Evolutionary conservation across 2,888 invertebrate species (phyloP).

Genomic region (Diplolepis rosae): DNA sequence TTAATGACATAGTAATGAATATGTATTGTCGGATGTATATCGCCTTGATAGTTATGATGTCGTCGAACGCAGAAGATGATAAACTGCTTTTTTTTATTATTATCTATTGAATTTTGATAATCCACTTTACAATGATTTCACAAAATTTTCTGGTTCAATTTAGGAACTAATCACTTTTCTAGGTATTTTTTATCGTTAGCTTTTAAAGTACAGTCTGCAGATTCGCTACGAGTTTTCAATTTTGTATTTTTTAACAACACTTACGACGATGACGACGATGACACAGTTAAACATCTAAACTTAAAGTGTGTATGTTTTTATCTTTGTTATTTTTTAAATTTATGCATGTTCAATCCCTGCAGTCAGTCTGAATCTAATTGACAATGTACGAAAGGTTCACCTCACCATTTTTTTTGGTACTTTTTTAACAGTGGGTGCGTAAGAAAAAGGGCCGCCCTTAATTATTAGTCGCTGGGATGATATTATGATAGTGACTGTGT

Average conservation of each 20-base stretch:
- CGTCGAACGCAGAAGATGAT: slow-evolving; percentile 22
- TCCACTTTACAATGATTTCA: neutral
- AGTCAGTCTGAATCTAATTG: slow-evolving; percentile 74
- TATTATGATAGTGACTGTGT: slow-evolving; percentile 8
- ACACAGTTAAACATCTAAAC: slow-evolving; percentile 63
- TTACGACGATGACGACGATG: slow-evolving; percentile 54
- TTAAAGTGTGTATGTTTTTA: slow-evolving; percentile 60
- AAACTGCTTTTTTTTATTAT: neutral
- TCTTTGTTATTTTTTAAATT: slow-evolving; percentile 40
- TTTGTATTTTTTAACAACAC: slow-evolving; percentile 40
- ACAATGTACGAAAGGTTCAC: slow-evolving; percentile 70
- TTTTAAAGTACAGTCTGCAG: slow-evolving; percentile 28
- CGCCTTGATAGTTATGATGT: slow-evolving; percentile 21
- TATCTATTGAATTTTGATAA: neutral
- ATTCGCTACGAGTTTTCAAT: slow-evolving; percentile 37
- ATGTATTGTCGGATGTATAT: slow-evolving; percentile 25
- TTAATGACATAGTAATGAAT: slow-evolving; percentile 14
- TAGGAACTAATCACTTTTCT: slow-evolving; percentile 15
- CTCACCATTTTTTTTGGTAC: slow-evolving; percentile 34
- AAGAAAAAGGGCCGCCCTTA: slow-evolving; percentile 17
- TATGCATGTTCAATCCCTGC: slow-evolving; percentile 70
- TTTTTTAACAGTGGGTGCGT: slow-evolving; percentile 25
- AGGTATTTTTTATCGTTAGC: neutral
- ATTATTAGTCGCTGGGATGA: slow-evolving; percentile 29
- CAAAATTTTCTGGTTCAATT: slow-evolving; percentile 10